Conservation (phyloP, 1,140 invertebrate species). For the Hyphantria cunea region DNA sequence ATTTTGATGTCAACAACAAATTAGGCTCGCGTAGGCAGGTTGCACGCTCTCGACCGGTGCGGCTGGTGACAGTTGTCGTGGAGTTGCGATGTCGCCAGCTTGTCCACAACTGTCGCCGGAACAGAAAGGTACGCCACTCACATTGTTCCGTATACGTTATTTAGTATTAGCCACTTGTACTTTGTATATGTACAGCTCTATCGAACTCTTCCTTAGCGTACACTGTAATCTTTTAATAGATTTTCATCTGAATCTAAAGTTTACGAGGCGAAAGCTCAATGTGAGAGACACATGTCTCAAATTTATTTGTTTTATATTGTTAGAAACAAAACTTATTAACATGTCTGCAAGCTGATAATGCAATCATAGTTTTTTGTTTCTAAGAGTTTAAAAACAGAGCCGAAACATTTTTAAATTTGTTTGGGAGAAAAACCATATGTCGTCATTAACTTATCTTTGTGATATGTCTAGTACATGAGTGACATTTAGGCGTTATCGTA, state of each 20-base stretch:
- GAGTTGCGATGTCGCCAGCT: slow-evolving; percentile 11
- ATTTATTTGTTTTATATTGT: too few relatives aligned
- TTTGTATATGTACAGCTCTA: not conserved
- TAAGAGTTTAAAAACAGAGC: too few relatives aligned
- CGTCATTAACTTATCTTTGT: slow-evolving; percentile 8
- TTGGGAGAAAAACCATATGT: not conserved
- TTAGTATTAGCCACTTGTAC: slow-evolving; percentile 13
- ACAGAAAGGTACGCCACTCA: slow-evolving; percentile 9
- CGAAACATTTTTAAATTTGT: too few relatives aligned
- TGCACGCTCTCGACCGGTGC: slow-evolving; percentile 3
- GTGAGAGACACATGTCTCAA: too few relatives aligned
- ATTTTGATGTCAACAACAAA: slow-evolving; percentile 40
- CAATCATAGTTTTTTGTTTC: too few relatives aligned
- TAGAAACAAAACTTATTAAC: too few relatives aligned
- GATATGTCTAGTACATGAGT: not conserved
- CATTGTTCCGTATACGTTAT: slow-evolving; percentile 14
- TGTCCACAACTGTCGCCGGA: slow-evolving; percentile 20
- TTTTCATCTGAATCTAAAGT: too few relatives aligned
- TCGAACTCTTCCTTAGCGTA: not conserved
- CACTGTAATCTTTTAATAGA: not conserved
- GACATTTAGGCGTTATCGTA: slow-evolving; percentile 11
- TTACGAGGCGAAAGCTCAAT: too few relatives aligned
- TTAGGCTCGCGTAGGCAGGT: slow-evolving; percentile 25
- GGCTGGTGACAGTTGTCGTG: slow-evolving; percentile 30
- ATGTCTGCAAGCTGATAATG: too few relatives aligned